Evolutionary conservation across 2,888 invertebrate genomes (phyloP).

Genomic region (Apocheima hispidaria): DNA sequence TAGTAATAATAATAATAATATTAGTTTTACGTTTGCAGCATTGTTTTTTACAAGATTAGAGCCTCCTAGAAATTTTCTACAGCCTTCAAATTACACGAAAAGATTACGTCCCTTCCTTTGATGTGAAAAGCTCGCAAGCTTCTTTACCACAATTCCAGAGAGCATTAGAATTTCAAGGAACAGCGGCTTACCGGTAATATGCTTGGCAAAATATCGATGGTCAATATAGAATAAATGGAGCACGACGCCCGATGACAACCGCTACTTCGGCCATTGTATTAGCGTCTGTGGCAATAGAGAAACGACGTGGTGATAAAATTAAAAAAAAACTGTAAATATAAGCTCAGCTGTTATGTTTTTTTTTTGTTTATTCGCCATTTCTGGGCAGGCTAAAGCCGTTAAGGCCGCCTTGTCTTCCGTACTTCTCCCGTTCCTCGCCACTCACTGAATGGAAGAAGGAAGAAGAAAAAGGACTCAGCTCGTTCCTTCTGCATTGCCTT

Average conservation of each 20-base stretch:
- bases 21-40: neutral
- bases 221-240: slow-evolving; percentile 56
- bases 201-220: slow-evolving; percentile 40
- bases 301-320: slow-evolving; percentile 12
- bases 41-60: neutral
- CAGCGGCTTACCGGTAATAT: slow-evolving; percentile 36
- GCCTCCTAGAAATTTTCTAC: neutral
- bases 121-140: neutral
- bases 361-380: neutral
- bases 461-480: too few species aligned
- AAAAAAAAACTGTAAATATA: too few species aligned
- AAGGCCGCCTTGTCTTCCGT: too few species aligned
- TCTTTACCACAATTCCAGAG: neutral
- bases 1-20: too few species aligned
- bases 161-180: slow-evolving; percentile 20
- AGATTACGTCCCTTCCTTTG: slow-evolving; percentile 2
- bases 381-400: too few species aligned
- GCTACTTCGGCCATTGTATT: slow-evolving; percentile 55
- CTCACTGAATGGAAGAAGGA: too few species aligned
- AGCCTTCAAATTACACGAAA: too few species aligned
- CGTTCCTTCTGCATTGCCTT: too few species aligned
- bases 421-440: too few species aligned
- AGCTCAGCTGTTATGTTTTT: too few species aligned
- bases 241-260: slow-evolving; percentile 57
- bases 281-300: slow-evolving; percentile 37